Base-by-base conservation (phyloP, 2,113 vertebrate genomes). In the Suricata suricatta region DNA sequence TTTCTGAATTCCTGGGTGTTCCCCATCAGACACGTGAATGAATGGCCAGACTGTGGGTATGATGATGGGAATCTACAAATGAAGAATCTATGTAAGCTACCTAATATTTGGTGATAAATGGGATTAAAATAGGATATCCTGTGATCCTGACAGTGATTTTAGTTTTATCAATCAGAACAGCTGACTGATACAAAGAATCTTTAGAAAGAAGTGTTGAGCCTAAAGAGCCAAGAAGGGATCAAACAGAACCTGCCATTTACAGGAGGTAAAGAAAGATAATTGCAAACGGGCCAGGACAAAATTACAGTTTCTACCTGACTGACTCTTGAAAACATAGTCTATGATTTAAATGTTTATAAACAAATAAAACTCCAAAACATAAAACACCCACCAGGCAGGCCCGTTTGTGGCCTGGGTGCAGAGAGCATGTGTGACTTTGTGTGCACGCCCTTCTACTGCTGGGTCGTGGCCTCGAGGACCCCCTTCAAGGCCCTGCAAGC, bases 341-440 rank as follows among this genome's bases (percentile, higher is more conserved):
- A 33, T 54, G 68, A 76, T n/a, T 87, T 90, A 68, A 38, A 41
- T 69, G 60, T 57, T 96, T 71, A 66, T 71, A 74, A 92, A 96
- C 50, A 80, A 94, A 71, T 3, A 41, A 87, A 77, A 50, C 21
- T n/a, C 44, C 44, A 60, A 47, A 69, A 90, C 84, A 77, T 35
- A 71, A 52, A 93, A 68, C 21, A 29, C 9, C 25, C 35, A 84
- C 23, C 38, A 35, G n/a, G 44, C 29, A 21, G 77, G 83, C 17
- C 25, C 31, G 6, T 15, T 5, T 69, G 33, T 44, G 63, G 54
- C 4, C 7, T 2, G 38, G 41, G 38, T 9, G 12, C 60, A 79
- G 71, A 81, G 1, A 41, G 25, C 25, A 76, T 5, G 41, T 74
- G 38, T 13, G 25, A 16, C 25, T 16, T 76, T 0, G 7, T 29